These are phyloP conservation scores for Drosophila gunungcola DNA, from an alignment of 1,140 invertebrate genomes.

Conservation along the genomic window DNA sequence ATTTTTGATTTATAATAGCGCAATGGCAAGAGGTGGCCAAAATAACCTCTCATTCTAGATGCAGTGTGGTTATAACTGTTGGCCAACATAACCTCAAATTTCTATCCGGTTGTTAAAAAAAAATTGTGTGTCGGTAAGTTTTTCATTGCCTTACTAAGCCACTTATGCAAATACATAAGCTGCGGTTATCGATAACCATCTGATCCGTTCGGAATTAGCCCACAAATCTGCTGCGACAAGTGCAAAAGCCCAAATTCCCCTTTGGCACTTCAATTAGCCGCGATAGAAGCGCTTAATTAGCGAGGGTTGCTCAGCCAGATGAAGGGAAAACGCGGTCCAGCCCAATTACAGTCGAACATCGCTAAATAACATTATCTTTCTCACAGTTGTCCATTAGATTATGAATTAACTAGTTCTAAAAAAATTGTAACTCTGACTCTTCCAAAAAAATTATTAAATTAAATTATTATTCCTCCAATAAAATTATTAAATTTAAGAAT, in stretches of 20 bases:
- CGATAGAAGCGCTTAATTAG: constrained; percentile 71
- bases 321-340: constrained; percentile 26
- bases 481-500: no score
- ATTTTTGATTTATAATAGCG: constrained; percentile 25
- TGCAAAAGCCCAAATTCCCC: constrained; percentile 15
- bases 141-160: constrained; percentile 15
- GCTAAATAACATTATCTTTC: background rate
- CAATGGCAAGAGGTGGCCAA: constrained; percentile 5
- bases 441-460: no score
- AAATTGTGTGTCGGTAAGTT: background rate
- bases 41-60: background rate
- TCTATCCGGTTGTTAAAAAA: no score
- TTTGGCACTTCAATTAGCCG: constrained; percentile 56
- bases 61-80: background rate
- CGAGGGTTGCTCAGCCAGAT: constrained; percentile 33
- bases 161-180: constrained; percentile 75
- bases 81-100: constrained; percentile 3
- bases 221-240: constrained; percentile 25
- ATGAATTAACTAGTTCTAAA: no score
- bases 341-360: constrained; percentile 26
- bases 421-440: no score
- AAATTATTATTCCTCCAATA: no score
- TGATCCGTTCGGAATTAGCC: constrained; percentile 6
- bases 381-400: no score
- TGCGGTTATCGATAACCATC: constrained; percentile 2